Conservation (phyloP, 1,140 invertebrate species). For the Lepidurus packardi region DNA sequence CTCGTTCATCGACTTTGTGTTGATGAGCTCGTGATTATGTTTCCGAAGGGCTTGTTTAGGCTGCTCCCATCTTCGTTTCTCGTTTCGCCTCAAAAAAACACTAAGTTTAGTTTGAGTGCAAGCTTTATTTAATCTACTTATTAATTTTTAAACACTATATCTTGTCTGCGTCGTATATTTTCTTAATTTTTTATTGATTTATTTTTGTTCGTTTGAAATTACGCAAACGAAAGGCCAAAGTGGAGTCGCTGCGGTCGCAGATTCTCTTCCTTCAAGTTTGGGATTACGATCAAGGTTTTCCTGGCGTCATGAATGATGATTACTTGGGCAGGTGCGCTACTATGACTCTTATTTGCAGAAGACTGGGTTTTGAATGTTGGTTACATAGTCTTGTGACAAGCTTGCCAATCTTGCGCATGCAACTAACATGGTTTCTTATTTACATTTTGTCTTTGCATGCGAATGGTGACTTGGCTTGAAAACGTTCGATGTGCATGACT, state of each 20-base stretch:
- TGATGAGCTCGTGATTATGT: background rate
- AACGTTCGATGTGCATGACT: background rate
- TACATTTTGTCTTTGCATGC: background rate
- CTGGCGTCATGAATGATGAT: constrained; percentile 72
- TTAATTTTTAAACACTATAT: background rate
- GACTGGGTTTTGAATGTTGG: background rate
- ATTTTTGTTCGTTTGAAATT: background rate
- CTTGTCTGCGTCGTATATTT: background rate
- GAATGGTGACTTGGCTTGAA: background rate
- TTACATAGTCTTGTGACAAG: background rate
- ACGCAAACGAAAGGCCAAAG: constrained; percentile 53
- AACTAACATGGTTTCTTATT: background rate
- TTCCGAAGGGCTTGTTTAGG: background rate
- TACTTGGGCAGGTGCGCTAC: constrained; percentile 65
- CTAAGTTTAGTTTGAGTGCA: background rate
- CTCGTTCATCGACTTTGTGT: background rate
- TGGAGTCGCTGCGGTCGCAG: constrained; percentile 63
- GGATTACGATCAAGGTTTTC: constrained; percentile 77
- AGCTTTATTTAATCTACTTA: background rate
- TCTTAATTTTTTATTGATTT: background rate
- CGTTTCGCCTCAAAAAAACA: background rate
- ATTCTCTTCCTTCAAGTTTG: constrained; percentile 64
- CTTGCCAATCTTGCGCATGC: background rate
- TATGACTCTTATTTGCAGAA: background rate
- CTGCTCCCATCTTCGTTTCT: background rate